These are phyloP conservation scores for Toxotes chatareus DNA, from an alignment of 2,113 vertebrate species.

Conservation along the genomic window DNA sequence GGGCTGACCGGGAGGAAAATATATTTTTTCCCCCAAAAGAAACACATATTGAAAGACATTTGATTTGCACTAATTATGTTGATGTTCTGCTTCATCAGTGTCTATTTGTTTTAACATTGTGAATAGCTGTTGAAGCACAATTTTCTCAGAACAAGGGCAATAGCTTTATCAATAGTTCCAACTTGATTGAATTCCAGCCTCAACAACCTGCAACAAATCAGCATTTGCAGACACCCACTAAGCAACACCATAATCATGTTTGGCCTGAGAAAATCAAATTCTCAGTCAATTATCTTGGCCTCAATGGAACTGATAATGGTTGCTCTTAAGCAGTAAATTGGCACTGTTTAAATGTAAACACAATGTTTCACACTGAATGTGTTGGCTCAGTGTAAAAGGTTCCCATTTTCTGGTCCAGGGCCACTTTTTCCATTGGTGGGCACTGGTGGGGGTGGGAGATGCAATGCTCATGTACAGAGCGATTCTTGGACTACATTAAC, in stretches of 20 bases:
- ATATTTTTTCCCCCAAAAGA: background rate
- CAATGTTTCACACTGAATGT: conserved; percentile 74
- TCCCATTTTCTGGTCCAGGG: conserved; percentile 56
- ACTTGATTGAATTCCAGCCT: conserved; percentile 73
- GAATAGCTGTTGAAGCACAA: conserved; percentile 37
- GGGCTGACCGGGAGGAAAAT: background rate
- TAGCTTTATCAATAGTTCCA: conserved; percentile 66
- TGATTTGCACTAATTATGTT: conserved; percentile 28
- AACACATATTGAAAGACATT: conserved; percentile 13
- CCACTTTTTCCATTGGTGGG: conserved; percentile 61
- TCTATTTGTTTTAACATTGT: conserved; percentile 24
- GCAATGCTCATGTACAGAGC: conserved; percentile 26
- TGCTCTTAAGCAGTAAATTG: conserved; percentile 79
- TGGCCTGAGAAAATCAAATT: conserved; percentile 79
- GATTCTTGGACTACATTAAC: conserved; percentile 74
- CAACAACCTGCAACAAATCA: conserved; percentile 74
- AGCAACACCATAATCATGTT: conserved; percentile 78
- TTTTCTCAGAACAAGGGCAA: conserved; percentile 38
- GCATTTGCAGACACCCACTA: conserved; percentile 69
- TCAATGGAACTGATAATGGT: conserved; percentile 75
- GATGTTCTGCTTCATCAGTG: conserved; percentile 24
- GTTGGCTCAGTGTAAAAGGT: conserved; percentile 70
- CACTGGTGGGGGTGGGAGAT: conserved; percentile 11
- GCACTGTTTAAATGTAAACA: conserved; percentile 78
- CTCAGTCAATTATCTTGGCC: conserved; percentile 79